phyloP scores from a whole-genome alignment of 2,888 invertebrate species.

The Scaeva pyrastri region DNA sequence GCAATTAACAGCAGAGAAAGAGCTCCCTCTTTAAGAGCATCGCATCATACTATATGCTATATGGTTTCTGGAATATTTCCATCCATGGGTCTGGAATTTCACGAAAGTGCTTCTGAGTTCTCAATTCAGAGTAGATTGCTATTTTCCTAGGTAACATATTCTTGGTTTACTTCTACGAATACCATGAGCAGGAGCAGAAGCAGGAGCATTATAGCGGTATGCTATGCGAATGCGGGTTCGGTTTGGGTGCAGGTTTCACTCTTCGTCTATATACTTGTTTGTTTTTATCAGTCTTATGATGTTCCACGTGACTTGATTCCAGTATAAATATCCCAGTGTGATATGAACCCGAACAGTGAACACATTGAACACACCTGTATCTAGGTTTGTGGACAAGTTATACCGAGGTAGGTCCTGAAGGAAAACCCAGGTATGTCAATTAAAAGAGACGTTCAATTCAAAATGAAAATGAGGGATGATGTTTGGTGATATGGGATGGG shows the following conservation, averaged over 20 bases:
- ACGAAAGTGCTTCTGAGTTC: slow-evolving; percentile 12
- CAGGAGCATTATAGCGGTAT: too few relatives aligned
- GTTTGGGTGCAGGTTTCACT: slow-evolving; percentile 2
- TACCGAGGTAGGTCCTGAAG: neutral
- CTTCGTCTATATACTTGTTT: slow-evolving; percentile 10
- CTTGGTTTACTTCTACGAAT: neutral
- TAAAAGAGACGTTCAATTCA: slow-evolving; percentile 27
- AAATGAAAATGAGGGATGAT: slow-evolving; percentile 7
- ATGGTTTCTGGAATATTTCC: slow-evolving; percentile 41
- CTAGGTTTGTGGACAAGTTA: slow-evolving; percentile 29
- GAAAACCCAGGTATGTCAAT: slow-evolving; percentile 47
- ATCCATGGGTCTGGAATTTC: slow-evolving; percentile 15
- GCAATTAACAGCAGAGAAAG: slow-evolving; percentile 60
- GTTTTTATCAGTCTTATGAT: slow-evolving; percentile 56
- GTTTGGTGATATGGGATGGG: too few relatives aligned
- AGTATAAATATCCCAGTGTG: slow-evolving; percentile 2
- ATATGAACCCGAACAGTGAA: slow-evolving; percentile 1
- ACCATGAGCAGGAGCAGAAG: too few relatives aligned
- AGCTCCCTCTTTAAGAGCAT: slow-evolving; percentile 24
- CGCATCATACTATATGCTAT: neutral
- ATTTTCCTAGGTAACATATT: slow-evolving; percentile 17
- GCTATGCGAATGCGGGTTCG: too few relatives aligned
- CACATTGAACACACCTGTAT: slow-evolving; percentile 1
- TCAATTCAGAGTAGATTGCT: slow-evolving; percentile 18
- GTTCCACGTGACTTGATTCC: slow-evolving; percentile 49